Base-by-base conservation (phyloP, 2,113 vertebrate genomes). In the Ochotona princeps region DNA sequence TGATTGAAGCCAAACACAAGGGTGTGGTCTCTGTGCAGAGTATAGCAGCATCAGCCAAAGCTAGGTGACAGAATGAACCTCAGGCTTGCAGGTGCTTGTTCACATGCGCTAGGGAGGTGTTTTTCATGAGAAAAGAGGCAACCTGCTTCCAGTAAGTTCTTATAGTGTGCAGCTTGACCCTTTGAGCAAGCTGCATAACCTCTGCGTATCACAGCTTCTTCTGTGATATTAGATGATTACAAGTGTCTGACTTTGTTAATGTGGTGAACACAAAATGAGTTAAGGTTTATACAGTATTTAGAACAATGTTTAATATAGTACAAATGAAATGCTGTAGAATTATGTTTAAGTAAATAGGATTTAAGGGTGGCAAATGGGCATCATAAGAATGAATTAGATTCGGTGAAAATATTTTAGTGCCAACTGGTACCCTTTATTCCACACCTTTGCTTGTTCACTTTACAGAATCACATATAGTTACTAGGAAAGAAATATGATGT, bases 21-120 rank as follows among this genome's bases (percentile, higher is more conserved):
- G 10, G 9, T 8, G 8, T 7, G 32, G 25, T 20, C 23, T 13
- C 15, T 28, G 47, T 1, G 1, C 7, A 18, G 11, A 1, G 1
- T 12, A n/a, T 28, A 65, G 4, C 4, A 9, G 7, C 81, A 73
- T 84, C 60, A 87, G 65, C 61, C 61, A 47, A 65, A 47, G 0
- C 1, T 23, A 38, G 17, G 89, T 18, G 15, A 0, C 17, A 4
- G 20, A 12, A 17, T 25, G 20, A 75, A 70, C 28, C 12, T 67
- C 20, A 28, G 57, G 1, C 17, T 73, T n/a, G 21, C 1, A 44
- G 28, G 5, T 83, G 4, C 69, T 82, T 17, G 15, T 69, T 80
- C 49, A 69, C 23, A 12, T n/a, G 63, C 73, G 13, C 17, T 51
- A 49, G 4, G 12, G 12, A 28, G 20, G 21, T 30, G 4, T 61